These are phyloP conservation scores for Mustela nigripes DNA, from an alignment of 2,113 vertebrate genomes.

Conservation along the genomic window DNA sequence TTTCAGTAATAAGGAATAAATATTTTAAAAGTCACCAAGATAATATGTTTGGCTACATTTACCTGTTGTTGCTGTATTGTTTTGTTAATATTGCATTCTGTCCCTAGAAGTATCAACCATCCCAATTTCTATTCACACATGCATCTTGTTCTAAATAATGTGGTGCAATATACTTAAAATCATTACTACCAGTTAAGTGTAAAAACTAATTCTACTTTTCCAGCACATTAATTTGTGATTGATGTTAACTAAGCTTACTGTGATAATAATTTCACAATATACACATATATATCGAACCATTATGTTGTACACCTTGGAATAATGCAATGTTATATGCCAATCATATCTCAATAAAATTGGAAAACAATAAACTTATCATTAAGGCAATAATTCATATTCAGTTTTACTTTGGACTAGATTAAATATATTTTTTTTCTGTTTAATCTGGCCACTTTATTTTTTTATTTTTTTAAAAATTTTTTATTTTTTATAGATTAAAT, in stretches of 20 bases:
- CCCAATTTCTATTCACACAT: neutral
- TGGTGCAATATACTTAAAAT: neutral
- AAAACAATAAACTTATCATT: neutral
- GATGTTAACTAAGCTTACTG: neutral
- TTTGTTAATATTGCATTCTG: neutral
- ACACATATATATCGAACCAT: neutral
- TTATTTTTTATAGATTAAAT: neutral
- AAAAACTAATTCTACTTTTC: neutral
- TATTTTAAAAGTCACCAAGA: neutral
- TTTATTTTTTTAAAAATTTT: too few species aligned
- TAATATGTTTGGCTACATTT: neutral
- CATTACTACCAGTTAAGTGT: neutral
- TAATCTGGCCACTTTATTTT: too few species aligned
- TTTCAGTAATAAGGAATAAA: slow-evolving; percentile 4
- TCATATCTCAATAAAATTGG: too few species aligned
- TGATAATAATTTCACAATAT: neutral
- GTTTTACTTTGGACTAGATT: neutral
- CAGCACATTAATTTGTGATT: neutral
- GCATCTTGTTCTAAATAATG: neutral
- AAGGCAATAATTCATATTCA: neutral
- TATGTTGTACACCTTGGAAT: too few species aligned
- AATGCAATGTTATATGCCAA: too few species aligned
- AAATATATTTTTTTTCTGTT: neutral
- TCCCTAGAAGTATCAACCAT: neutral
- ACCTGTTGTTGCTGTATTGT: neutral